These are phyloP conservation scores for Corythoichthys haematopterus DNA, from an alignment of 2,113 vertebrate species.

Conservation along the genomic window DNA sequence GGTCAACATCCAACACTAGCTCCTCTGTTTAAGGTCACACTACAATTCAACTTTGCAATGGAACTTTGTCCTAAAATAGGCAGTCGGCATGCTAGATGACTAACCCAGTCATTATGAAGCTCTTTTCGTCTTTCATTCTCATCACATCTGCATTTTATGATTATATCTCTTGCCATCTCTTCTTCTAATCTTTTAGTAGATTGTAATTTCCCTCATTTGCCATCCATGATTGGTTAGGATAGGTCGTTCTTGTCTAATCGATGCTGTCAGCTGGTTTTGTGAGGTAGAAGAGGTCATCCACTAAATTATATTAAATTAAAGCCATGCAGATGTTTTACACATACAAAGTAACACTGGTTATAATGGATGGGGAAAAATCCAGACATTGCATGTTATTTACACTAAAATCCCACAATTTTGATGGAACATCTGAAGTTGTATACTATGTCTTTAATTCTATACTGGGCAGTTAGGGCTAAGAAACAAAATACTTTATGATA, in stretches of 20 bases:
- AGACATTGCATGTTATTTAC: too few species aligned
- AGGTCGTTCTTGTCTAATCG: constrained; percentile 12
- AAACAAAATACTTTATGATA: not conserved
- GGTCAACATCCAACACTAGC: constrained; percentile 36
- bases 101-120: constrained; percentile 10
- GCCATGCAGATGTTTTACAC: not conserved
- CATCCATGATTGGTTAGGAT: constrained; percentile 24
- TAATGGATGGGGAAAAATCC: too few species aligned
- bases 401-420: too few species aligned
- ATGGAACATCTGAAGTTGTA: not conserved
- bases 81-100: not conserved
- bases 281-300: not conserved
- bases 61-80: constrained; percentile 28
- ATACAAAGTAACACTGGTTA: not conserved
- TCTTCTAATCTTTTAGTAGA: not conserved
- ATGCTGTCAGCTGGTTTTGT: not conserved
- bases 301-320: not conserved
- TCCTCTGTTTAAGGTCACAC: constrained; percentile 24
- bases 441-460: not conserved
- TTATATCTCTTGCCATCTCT: not conserved
- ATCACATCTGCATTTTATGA: constrained; percentile 2
- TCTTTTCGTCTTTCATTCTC: not conserved
- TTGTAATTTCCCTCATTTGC: constrained; percentile 29
- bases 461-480: not conserved
- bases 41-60: constrained; percentile 12